Evolutionary conservation across 2,888 invertebrate species (phyloP).

Genomic region (Lasioglossum vierecki): DNA sequence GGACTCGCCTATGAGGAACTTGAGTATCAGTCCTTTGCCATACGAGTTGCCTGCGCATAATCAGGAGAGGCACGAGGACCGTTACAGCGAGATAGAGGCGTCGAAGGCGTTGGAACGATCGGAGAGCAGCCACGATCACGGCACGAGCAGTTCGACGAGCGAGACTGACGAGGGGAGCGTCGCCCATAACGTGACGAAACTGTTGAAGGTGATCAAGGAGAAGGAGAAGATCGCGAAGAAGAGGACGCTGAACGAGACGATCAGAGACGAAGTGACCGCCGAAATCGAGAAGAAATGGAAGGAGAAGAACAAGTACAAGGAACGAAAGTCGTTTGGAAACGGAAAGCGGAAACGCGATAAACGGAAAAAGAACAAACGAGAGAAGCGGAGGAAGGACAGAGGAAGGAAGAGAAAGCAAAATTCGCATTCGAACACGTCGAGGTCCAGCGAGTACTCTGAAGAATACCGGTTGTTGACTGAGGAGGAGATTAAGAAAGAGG

Average conservation of each 20-base stretch:
- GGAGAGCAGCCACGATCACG: conserved; percentile 31
- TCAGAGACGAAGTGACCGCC: conserved; percentile 79
- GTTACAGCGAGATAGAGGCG: conserved; percentile 9
- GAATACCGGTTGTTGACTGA: conserved; percentile 71
- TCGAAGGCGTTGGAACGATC: not conserved
- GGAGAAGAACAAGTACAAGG: conserved; percentile 73
- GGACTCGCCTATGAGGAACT: conserved; percentile 43
- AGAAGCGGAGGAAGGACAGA: conserved; percentile 62
- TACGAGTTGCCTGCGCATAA: not conserved
- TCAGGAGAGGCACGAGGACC: not conserved
- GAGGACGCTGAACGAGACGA: conserved; percentile 77
- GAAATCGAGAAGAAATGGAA: conserved; percentile 79
- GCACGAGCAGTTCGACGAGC: conserved; percentile 45
- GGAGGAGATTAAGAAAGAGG: conserved; percentile 68
- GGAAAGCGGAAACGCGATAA: conserved; percentile 62
- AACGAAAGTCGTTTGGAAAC: conserved; percentile 54
- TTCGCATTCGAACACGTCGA: conserved; percentile 27
- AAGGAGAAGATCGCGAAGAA: conserved; percentile 79
- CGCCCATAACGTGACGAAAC: conserved; percentile 73
- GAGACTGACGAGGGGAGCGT: conserved; percentile 51
- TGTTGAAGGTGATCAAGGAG: conserved; percentile 80
- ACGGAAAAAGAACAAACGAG: conserved; percentile 65
- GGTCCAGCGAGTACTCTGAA: conserved; percentile 3
- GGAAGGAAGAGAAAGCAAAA: conserved; percentile 43
- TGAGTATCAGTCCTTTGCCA: conserved; percentile 37